These are phyloP conservation scores for Mycetomoellerius zeteki DNA, from an alignment of 1,140 invertebrate genomes.

Conservation along the genomic window DNA sequence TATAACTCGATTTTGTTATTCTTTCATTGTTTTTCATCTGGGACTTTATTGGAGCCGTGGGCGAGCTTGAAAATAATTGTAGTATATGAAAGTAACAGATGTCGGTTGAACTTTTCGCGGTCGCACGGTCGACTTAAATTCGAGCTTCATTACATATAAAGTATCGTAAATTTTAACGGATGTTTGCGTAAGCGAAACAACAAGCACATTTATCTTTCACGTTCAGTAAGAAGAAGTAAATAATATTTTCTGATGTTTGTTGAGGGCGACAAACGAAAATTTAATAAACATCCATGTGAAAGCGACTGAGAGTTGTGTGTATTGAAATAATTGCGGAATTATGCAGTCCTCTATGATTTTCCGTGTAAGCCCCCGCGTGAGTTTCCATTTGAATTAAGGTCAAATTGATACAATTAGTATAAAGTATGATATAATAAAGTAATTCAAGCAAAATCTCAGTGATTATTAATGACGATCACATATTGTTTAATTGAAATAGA, in stretches of 20 bases:
- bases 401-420: not conserved
- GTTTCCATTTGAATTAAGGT: not conserved
- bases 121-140: not conserved
- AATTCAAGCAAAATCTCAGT: not conserved
- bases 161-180: not conserved
- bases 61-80: not conserved
- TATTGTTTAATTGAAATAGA: not conserved
- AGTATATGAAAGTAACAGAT: not conserved
- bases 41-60: conserved; percentile 20
- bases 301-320: not conserved
- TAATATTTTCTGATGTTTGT: not conserved
- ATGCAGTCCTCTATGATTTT: not conserved
- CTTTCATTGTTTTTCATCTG: conserved; percentile 6
- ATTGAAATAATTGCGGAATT: conserved; percentile 14
- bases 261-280: not conserved
- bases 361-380: not conserved
- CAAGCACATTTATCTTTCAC: not conserved
- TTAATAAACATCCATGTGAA: not conserved
- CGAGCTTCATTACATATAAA: not conserved
- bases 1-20: conserved; percentile 8
- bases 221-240: not conserved
- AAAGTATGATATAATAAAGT: conserved; percentile 7
- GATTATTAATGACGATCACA: not conserved
- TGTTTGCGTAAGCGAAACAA: conserved; percentile 10
- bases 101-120: not conserved